Conservation (phyloP, 2,113 vertebrate species). For the Arizona elegans region DNA sequence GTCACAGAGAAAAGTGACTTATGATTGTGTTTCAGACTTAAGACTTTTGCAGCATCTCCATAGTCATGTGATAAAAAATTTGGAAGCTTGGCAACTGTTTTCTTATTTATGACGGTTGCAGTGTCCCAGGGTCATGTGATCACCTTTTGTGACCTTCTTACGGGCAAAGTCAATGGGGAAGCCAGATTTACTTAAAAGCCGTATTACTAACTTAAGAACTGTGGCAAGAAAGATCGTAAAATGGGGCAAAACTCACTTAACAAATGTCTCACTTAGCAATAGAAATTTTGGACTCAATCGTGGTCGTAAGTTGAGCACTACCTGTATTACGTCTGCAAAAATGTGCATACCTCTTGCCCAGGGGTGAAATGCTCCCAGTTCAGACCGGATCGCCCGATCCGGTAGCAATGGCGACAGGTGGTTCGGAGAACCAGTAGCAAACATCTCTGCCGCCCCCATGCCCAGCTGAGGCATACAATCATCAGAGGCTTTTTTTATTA, state of each 20-base stretch:
- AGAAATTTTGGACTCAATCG: background rate
- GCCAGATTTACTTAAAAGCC: background rate
- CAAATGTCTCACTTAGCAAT: background rate
- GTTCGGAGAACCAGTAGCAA: too few relatives aligned
- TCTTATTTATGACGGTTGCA: background rate
- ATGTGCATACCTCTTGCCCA: background rate
- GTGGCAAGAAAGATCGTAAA: background rate
- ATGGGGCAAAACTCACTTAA: background rate
- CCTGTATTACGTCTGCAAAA: background rate
- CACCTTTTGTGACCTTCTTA: background rate
- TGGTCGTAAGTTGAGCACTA: background rate
- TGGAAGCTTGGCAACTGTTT: background rate
- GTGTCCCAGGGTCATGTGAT: background rate
- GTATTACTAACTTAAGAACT: background rate
- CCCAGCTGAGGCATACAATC: too few relatives aligned
- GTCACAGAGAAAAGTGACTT: too few relatives aligned
- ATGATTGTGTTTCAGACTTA: background rate
- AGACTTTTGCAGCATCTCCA: background rate
- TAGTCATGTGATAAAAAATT: background rate
- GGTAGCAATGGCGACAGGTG: too few relatives aligned
- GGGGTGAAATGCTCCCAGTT: too few relatives aligned
- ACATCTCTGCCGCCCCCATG: too few relatives aligned
- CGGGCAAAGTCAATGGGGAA: background rate
- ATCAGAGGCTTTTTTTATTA: too few relatives aligned
- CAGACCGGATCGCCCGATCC: too few relatives aligned